Evolutionary conservation across 2,888 invertebrate genomes (phyloP).

Genomic region (Tetranychus truncatus): DNA sequence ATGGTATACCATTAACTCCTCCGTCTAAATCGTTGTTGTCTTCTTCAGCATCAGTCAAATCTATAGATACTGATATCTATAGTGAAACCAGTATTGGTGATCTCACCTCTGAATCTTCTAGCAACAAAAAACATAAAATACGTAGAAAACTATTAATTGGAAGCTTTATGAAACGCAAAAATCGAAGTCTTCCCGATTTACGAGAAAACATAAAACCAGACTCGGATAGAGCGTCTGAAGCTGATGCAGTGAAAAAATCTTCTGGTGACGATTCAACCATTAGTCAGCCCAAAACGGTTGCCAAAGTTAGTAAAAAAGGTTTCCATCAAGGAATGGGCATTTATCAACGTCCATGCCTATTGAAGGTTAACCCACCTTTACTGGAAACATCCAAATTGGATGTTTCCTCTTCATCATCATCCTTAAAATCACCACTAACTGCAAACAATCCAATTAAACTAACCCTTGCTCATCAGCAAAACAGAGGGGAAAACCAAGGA

Average conservation of each 20-base stretch:
- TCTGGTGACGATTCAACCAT: constrained; percentile 16
- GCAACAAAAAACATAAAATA: constrained; percentile 6
- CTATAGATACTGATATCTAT: neutral
- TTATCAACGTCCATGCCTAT: constrained; percentile 23
- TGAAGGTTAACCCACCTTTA: constrained; percentile 26
- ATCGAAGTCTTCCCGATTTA: constrained; percentile 75
- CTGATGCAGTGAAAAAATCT: constrained; percentile 15
- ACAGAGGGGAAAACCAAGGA: neutral
- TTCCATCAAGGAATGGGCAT: constrained; percentile 26
- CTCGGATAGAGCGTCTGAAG: constrained; percentile 18
- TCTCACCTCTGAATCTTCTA: neutral
- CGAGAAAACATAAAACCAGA: constrained; percentile 41
- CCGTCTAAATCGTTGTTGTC: neutral
- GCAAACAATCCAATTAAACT: neutral
- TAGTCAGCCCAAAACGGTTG: constrained; percentile 13
- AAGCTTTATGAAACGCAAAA: constrained; percentile 65
- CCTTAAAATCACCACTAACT: neutral
- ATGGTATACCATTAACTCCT: neutral
- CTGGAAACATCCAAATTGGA: constrained; percentile 12
- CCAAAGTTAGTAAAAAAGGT: constrained; percentile 21
- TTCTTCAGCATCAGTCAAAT: neutral
- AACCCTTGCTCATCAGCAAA: constrained; percentile 5
- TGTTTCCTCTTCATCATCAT: neutral
- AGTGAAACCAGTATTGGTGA: neutral
- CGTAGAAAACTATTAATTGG: constrained; percentile 60